Evolutionary conservation across 1,140 invertebrate genomes (phyloP).

Genomic region (Pinna nobilis): DNA sequence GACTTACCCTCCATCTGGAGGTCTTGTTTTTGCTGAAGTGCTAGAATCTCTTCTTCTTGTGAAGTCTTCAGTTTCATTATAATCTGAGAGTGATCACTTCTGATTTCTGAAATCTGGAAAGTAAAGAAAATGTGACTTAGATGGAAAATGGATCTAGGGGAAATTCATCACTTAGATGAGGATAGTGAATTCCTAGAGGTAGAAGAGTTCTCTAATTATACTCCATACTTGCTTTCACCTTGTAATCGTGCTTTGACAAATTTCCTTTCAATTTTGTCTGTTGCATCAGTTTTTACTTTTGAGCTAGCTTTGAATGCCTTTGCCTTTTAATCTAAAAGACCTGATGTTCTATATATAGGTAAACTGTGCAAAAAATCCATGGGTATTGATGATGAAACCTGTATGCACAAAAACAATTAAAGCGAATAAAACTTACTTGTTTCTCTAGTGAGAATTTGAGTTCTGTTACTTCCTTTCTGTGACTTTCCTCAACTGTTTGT

Average conservation of each 20-base stretch:
- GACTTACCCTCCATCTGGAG: conserved; percentile 67
- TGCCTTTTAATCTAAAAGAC: too few relatives aligned
- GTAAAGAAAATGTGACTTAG: not conserved
- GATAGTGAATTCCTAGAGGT: not conserved
- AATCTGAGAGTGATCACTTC: conserved; percentile 47
- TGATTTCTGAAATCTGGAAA: conserved; percentile 55
- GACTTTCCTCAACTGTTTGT: conserved; percentile 43
- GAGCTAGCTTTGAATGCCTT: too few relatives aligned
- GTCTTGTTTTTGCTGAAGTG: conserved; percentile 63
- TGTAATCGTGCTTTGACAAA: too few relatives aligned
- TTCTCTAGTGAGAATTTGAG: conserved; percentile 28
- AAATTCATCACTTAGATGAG: too few relatives aligned
- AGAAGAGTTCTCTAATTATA: not conserved
- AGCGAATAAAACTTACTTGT: conserved; percentile 27
- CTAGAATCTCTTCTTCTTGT: conserved; percentile 59
- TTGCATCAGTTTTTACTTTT: too few relatives aligned
- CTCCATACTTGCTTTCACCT: too few relatives aligned
- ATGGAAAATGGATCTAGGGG: too few relatives aligned
- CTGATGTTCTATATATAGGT: too few relatives aligned
- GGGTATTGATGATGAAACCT: too few relatives aligned
- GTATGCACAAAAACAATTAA: too few relatives aligned
- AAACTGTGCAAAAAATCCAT: too few relatives aligned
- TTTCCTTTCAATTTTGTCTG: too few relatives aligned
- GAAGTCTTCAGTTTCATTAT: conserved; percentile 44
- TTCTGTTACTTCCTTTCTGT: conserved; percentile 23